Evolutionary conservation across 1,140 invertebrate genomes (phyloP), one percentile per base, ranked within the genome.

Genomic region (Vanessa tameamea): DNA sequence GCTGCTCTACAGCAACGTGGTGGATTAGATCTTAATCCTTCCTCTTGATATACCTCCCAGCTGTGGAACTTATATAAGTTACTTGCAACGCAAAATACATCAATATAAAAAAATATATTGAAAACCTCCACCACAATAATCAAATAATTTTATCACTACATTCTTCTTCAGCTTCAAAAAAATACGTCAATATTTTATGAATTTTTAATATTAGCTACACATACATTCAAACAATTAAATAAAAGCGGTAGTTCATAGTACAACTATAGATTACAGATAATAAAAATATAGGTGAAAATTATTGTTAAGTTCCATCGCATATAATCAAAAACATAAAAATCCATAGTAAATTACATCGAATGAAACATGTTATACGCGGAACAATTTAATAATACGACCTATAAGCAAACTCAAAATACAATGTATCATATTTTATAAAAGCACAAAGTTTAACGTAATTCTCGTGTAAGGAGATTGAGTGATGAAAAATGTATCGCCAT

Each of bases 401-500:
- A 12, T 26, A 59, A 11, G 23, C 23, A 15, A 59, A 26, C 23
- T 59, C 23, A 26, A 31, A 59, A 59, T 59, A 59, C 55, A 26
- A 26, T 59, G 55, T 59, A 59, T 13, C 55, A 16, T 53, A n/a
- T 59, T 51, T 51, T 51, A 51, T 51, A 51, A 51, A 51, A 51
- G 9, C 5, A 59, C 11, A 12, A 59, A 23, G 20, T 26, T 26
- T 82, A 83, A 81, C 82, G 75, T 87, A 73, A 82, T 75, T 78
- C 71, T 66, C 69, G 72, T 26, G 55, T 26, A n/a, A 26, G 55
- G 75, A 83, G 79, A 88, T 85, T 86, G 81, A 84, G 83, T 82
- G 76, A 83, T 84, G 79, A 84, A 88, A 88, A 85, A 87, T 87
- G 83, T 84, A 89, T 77, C 69, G 74, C 16, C 74, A 70, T 81